Base-by-base conservation (phyloP, 2,888 invertebrate genomes). In the Nipponacmea schrenckii region DNA sequence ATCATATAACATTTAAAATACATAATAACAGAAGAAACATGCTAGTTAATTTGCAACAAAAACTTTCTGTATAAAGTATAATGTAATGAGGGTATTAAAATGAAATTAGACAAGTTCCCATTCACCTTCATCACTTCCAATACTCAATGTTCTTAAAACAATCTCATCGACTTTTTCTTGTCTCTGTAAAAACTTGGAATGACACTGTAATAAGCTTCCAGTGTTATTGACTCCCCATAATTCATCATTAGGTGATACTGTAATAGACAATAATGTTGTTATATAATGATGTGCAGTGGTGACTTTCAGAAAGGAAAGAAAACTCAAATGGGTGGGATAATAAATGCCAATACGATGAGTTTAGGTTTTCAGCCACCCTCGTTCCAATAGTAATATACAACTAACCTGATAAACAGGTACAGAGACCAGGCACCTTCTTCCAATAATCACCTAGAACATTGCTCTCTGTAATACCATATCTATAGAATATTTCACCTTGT, bases 371-470 rank as follows among this genome's bases (percentile, higher is more conserved):
- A 39, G 39, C 4, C 3, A 39, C 39, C 39, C 39, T 39, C 31
- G 5, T 2, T 31, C 39, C 10, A 10, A 39, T 0, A 39, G 39
- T 39, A 10, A 39, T 39, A 39, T 31, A 31, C 10, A 39, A 39
- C 39, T 39, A 78, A 87, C 87, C 85, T 79, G 87, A 84, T 26
- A 87, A 80, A 46, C 79, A 73, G 2, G 72, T 46, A 70, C 86
- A 81, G 17, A 71, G 75, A 3, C 87, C 87, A 46, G 88, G 87
- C 27, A 88, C 79, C 73, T 84, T 85, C 75, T 85, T 86, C 88
- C 88, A 88, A 79, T 86, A 88, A 77, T 87, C 82, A 12, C 88
- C 88, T 7, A 77, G 79, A 4, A 78, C 75, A 73, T 84, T 83
- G n/a, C 81, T 77, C 15, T 69, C 66, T 4, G 79, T 73, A 31